Evolutionary conservation across 2,113 vertebrate genomes (phyloP).

Genomic region (Pluvianellus socialis): DNA sequence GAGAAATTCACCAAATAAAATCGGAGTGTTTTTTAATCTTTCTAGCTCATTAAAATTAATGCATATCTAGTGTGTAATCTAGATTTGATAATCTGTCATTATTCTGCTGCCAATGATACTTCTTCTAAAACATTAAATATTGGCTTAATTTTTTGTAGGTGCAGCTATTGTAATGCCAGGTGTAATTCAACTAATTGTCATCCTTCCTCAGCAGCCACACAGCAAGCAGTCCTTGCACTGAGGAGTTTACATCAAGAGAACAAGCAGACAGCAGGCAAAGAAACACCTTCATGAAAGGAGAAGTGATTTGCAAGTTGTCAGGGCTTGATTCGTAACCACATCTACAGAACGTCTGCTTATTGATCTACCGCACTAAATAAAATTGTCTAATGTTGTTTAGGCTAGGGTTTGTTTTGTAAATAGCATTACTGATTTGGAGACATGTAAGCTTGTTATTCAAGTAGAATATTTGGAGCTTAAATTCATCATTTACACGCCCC

Average conservation of each 20-base stretch:
- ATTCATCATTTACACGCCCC: rapidly evolving
- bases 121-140: background rate
- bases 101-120: background rate
- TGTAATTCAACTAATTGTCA: background rate
- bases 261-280: background rate
- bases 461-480: background rate
- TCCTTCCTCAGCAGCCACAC: background rate
- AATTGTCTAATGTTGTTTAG: background rate
- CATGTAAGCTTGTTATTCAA: background rate
- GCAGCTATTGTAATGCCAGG: background rate
- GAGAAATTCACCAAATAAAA: background rate
- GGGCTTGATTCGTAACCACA: background rate
- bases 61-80: background rate
- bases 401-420: background rate
- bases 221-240: background rate
- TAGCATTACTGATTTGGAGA: background rate
- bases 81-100: background rate
- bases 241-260: background rate
- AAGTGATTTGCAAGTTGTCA: background rate
- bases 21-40: background rate
- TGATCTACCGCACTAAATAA: background rate
- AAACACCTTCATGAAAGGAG: background rate
- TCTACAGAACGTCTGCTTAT: background rate
- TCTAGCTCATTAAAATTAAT: background rate
- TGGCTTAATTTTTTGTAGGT: background rate